These are phyloP conservation scores for Eurytoma californica DNA, from an alignment of 2,888 invertebrate species.

Conservation along the genomic window DNA sequence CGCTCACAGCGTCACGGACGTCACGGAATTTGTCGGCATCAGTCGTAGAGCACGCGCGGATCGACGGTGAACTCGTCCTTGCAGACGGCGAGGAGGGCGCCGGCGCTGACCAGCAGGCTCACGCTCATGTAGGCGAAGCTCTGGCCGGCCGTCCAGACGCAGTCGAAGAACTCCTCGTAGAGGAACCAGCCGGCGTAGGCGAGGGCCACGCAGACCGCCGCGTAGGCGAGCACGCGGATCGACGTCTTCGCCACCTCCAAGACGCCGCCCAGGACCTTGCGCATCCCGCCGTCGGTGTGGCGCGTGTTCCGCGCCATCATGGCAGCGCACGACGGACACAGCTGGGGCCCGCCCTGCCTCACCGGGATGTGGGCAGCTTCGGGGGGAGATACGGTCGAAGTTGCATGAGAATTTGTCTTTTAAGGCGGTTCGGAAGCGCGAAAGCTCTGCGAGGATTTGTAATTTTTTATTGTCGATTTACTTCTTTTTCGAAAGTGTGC, in stretches of 20 bases:
- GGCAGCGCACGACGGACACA: slow-evolving; percentile 48
- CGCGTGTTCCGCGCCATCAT: neutral
- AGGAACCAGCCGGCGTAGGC: slow-evolving; percentile 19
- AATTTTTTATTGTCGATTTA: too few species aligned
- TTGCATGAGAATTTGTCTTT: neutral
- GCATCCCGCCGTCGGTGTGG: neutral
- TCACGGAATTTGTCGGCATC: neutral
- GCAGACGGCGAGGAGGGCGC: slow-evolving; percentile 23
- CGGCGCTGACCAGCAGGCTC: neutral
- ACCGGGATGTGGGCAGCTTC: neutral
- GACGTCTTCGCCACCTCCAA: neutral
- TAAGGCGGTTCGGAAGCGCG: too few species aligned
- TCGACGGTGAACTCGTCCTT: slow-evolving; percentile 40
- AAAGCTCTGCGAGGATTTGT: too few species aligned
- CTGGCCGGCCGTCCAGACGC: slow-evolving; percentile 29
- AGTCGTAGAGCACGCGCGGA: neutral
- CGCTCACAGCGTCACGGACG: neutral
- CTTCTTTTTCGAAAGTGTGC: too few species aligned
- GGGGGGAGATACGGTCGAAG: neutral
- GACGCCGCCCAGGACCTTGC: neutral
- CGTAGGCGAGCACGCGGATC: neutral
- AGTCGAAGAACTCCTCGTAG: slow-evolving; percentile 41
- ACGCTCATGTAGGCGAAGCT: slow-evolving; percentile 12
- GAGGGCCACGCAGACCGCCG: neutral
- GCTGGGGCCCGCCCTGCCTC: slow-evolving; percentile 5